A percentile compares a stretch with the other conserved stretches of the same genome.
Evolutionary conservation across 2,888 invertebrate species (phyloP).

Genomic region (Cataglyphis altisquamis): DNA sequence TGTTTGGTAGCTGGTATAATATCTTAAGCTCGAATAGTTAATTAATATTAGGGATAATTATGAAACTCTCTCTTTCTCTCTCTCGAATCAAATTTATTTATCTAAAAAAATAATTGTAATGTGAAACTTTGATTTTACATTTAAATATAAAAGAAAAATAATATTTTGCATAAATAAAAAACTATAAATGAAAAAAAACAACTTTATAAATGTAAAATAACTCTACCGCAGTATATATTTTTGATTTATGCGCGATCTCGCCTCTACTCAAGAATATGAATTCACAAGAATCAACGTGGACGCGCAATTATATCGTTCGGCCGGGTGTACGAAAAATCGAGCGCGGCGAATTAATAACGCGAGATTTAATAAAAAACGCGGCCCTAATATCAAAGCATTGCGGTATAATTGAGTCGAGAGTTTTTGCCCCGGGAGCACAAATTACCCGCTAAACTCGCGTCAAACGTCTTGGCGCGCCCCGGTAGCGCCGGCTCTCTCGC

Average conservation of each 20-base stretch:
- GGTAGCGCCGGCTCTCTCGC: slow-evolving; percentile 46
- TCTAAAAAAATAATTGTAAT: not conserved
- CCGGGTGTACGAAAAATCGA: slow-evolving; percentile 45
- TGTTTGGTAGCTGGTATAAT: not conserved
- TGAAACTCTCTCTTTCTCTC: not conserved
- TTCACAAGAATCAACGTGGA: slow-evolving; percentile 35
- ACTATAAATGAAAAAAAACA: not conserved
- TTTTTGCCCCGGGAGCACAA: slow-evolving; percentile 62
- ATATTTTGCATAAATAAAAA: not conserved
- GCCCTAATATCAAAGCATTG: slow-evolving; percentile 55
- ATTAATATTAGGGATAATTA: not conserved
- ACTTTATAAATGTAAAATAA: not conserved
- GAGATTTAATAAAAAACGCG: slow-evolving; percentile 58
- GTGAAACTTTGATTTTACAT: not conserved
- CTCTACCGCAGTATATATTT: not conserved
- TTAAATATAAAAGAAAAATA: not conserved
- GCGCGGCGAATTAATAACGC: slow-evolving; percentile 54
- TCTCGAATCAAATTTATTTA: not conserved
- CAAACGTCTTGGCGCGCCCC: slow-evolving; percentile 61
- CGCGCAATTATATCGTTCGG: slow-evolving; percentile 49
- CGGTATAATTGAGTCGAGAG: slow-evolving; percentile 63
- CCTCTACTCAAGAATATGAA: not conserved
- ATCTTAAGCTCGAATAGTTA: not conserved
- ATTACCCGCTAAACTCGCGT: slow-evolving; percentile 64
- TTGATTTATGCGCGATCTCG: slow-evolving; percentile 11